These are phyloP conservation scores for Synergus gifuensis DNA, from an alignment of 2,888 invertebrate genomes.

Conservation along the genomic window DNA sequence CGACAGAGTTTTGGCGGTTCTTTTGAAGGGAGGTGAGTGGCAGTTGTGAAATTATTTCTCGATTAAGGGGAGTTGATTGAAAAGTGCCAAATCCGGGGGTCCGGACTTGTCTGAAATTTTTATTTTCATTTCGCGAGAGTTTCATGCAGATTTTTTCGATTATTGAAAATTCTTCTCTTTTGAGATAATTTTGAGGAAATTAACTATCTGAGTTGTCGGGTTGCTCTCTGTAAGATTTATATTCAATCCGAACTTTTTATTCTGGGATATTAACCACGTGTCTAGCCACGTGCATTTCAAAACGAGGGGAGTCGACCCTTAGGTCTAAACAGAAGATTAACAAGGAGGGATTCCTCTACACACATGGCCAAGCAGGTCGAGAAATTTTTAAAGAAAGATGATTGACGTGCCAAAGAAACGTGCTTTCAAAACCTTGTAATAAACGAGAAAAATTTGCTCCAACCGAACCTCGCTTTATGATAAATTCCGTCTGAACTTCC, in stretches of 20 bases:
- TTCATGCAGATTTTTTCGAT: no score
- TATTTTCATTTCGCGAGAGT: no score
- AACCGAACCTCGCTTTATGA: slow-evolving; percentile 19
- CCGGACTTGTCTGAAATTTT: background rate
- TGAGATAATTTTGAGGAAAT: no score
- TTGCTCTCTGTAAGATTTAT: background rate
- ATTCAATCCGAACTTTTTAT: background rate
- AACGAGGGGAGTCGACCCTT: slow-evolving; percentile 5
- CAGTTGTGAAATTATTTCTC: background rate
- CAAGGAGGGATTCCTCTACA: background rate
- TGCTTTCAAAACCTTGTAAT: slow-evolving; percentile 7
- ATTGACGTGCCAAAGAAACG: slow-evolving; percentile 14
- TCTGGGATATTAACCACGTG: slow-evolving; percentile 10
- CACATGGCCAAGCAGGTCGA: slow-evolving; percentile 8
- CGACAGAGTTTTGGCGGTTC: background rate
- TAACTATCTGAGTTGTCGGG: no score
- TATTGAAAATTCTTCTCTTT: no score
- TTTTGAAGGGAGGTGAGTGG: background rate
- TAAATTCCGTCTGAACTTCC: slow-evolving; percentile 14
- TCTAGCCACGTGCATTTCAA: slow-evolving; percentile 27
- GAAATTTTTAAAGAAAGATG: background rate
- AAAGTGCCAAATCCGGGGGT: background rate
- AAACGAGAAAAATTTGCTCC: background rate
- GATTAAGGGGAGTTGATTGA: background rate
- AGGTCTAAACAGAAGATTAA: background rate